phyloP scores from a whole-genome alignment of 2,888 invertebrate species.

The Athrips mouffetella region DNA sequence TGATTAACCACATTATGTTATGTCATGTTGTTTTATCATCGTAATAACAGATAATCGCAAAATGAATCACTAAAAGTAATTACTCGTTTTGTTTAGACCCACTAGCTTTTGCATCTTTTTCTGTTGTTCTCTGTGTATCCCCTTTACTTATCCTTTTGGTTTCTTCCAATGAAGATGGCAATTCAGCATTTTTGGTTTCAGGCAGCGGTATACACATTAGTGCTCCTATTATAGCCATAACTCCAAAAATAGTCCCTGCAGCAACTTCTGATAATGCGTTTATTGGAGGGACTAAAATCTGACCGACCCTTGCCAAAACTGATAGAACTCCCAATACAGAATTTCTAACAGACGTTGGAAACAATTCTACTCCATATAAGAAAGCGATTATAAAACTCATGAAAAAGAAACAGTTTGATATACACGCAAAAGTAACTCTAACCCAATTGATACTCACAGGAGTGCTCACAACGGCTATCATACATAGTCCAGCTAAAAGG shows the following conservation, averaged over 20 bases:
- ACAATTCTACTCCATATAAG: conserved; percentile 89
- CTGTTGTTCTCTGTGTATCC: neutral
- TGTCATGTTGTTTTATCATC: no score
- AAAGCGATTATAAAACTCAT: conserved; percentile 89
- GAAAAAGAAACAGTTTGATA: conserved; percentile 87
- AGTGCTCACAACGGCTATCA: conserved; percentile 44
- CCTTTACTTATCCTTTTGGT: conserved; percentile 26
- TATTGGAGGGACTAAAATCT: conserved; percentile 87
- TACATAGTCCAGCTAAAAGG: conserved; percentile 50
- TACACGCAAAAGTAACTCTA: conserved; percentile 79
- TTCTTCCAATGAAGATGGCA: conserved; percentile 55
- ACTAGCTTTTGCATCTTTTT: neutral
- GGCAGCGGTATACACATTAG: conserved; percentile 81
- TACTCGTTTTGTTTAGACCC: neutral
- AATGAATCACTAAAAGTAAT: no score
- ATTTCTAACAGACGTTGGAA: conserved; percentile 90
- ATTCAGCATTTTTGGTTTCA: conserved; percentile 60
- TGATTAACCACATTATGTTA: no score
- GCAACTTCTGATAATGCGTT: conserved; percentile 70
- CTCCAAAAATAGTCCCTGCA: conserved; percentile 79
- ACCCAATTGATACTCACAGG: conserved; percentile 52
- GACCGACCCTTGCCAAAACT: conserved; percentile 87
- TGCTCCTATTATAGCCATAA: conserved; percentile 80
- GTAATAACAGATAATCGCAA: no score
- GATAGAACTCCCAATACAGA: conserved; percentile 89